These are phyloP conservation scores for Trichogramma dendrolimi DNA, from an alignment of 2,888 invertebrate genomes.

Conservation along the genomic window DNA sequence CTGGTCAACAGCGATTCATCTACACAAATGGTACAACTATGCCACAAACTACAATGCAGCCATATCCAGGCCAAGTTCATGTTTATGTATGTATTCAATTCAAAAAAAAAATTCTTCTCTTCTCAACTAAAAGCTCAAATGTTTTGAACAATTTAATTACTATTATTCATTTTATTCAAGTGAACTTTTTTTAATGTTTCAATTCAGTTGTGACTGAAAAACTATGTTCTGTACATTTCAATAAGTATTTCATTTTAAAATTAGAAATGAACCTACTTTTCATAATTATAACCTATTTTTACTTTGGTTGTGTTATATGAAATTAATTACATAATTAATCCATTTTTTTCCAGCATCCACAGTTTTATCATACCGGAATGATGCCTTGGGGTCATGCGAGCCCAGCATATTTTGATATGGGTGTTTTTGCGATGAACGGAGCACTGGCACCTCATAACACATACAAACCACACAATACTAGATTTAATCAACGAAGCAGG, in stretches of 20 bases:
- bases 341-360: constrained; percentile 56
- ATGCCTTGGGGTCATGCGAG: constrained; percentile 56
- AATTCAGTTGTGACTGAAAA: too few relatives aligned
- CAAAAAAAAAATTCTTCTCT: too few relatives aligned
- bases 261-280: too few relatives aligned
- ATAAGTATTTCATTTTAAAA: too few relatives aligned
- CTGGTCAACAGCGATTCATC: constrained; percentile 63
- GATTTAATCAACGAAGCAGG: constrained; percentile 52
- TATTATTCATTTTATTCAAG: too few relatives aligned
- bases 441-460: constrained; percentile 63
- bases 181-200: too few relatives aligned
- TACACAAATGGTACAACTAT: constrained; percentile 61
- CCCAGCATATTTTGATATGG: constrained; percentile 63
- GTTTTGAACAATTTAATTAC: too few relatives aligned
- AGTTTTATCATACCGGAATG: constrained; percentile 61
- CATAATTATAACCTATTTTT: too few relatives aligned
- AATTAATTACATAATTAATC: constrained; percentile 6
- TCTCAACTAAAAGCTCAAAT: too few relatives aligned
- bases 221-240: too few relatives aligned
- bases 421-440: constrained; percentile 71
- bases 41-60: constrained; percentile 59
- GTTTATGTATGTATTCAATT: constrained; percentile 59
- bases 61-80: constrained; percentile 61
- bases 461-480: constrained; percentile 58
- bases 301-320: background rate